Evolutionary conservation across 2,888 invertebrate genomes (phyloP).

Genomic region (Andrena hattorfiana): DNA sequence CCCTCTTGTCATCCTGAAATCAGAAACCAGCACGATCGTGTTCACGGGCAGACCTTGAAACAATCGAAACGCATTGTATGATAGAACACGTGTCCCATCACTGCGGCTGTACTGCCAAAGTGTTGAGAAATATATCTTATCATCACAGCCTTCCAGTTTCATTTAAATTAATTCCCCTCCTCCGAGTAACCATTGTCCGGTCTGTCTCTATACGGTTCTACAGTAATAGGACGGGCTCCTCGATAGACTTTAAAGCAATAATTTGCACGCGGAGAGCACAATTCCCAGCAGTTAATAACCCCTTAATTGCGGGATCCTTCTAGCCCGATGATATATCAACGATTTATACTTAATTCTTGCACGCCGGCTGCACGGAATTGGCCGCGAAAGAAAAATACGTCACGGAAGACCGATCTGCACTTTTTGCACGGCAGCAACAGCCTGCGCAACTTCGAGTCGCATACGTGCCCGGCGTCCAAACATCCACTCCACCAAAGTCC

Average conservation of each 20-base stretch:
- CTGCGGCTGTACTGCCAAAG: too few relatives aligned
- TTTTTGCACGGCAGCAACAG: slow-evolving; percentile 44
- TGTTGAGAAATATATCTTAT: too few relatives aligned
- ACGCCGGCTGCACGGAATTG: slow-evolving; percentile 69
- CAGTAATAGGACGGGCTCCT: neutral
- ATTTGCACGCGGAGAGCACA: slow-evolving; percentile 12
- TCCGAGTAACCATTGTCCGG: neutral
- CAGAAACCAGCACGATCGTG: neutral
- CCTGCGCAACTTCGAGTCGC: slow-evolving; percentile 32
- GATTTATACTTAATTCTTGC: slow-evolving; percentile 67
- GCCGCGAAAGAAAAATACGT: slow-evolving; percentile 54
- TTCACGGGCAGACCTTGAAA: too few relatives aligned
- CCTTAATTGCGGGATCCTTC: slow-evolving; percentile 58
- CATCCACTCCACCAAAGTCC: slow-evolving; percentile 10
- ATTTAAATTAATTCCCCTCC: neutral
- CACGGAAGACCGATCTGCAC: slow-evolving; percentile 59
- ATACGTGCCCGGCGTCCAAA: slow-evolving; percentile 63
- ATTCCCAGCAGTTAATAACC: slow-evolving; percentile 61
- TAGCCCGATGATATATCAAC: slow-evolving; percentile 67
- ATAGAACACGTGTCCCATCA: too few relatives aligned
- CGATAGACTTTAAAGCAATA: slow-evolving; percentile 1
- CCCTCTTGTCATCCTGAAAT: slow-evolving; percentile 81
- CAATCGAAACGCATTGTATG: too few relatives aligned
- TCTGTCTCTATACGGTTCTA: neutral
- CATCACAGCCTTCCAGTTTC: too few relatives aligned